Percentiles rank a stretch among this genome's conserved stretches.
These are phyloP conservation scores for Aldabrachelys gigantea DNA, from an alignment of 2,113 vertebrate species.

Conservation along the genomic window DNA sequence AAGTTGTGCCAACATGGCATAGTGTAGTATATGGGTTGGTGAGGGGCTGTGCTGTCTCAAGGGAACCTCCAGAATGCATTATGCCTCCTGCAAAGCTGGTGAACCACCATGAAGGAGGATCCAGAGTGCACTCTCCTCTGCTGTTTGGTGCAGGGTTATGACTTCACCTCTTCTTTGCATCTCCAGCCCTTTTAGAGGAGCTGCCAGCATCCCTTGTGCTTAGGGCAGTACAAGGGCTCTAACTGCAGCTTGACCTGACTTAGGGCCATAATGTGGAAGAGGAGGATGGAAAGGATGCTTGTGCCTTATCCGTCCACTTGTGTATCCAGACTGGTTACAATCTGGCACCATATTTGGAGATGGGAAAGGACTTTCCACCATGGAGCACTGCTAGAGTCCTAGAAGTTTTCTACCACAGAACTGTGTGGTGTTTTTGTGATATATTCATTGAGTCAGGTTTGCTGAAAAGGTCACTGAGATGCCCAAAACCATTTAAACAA, in stretches of 20 bases:
- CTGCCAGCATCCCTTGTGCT: rapidly evolving
- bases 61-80: not conserved
- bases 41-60: not conserved
- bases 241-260: not conserved
- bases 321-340: not conserved
- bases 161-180: not conserved
- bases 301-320: not conserved
- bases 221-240: not conserved
- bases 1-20: not conserved
- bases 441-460: not conserved
- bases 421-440: not conserved
- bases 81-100: not conserved
- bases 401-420: not conserved
- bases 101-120: not conserved
- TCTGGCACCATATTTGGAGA: not conserved
- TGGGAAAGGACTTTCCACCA: not conserved
- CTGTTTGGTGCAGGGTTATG: not conserved
- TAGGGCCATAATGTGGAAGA: no score
- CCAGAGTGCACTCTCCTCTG: not conserved
- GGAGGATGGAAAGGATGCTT: no score
- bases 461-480: not conserved
- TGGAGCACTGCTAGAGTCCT: rapidly evolving
- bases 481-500: not conserved
- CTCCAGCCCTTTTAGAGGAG: not conserved
- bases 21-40: not conserved